These are phyloP conservation scores for Leptosomus discolor DNA, from an alignment of 2,113 vertebrate species.

Conservation along the genomic window DNA sequence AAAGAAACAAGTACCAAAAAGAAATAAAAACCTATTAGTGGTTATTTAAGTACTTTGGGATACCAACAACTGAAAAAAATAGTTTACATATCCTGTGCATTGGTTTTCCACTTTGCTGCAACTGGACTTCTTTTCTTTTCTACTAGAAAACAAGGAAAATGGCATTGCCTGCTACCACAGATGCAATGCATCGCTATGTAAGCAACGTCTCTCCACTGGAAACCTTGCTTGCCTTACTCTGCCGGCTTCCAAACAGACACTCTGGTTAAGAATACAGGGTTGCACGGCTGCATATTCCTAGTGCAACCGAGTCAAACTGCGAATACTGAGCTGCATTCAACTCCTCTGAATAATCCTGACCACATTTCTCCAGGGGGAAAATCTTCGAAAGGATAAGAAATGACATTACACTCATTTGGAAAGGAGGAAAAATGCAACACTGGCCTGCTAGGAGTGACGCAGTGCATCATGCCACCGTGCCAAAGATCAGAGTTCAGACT, in stretches of 20 bases:
- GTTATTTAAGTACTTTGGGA: constrained; percentile 10
- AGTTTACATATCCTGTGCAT: not conserved
- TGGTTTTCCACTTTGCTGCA: not conserved
- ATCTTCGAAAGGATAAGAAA: constrained; percentile 21
- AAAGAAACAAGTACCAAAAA: not conserved
- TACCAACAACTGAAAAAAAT: not conserved
- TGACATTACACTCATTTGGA: not conserved
- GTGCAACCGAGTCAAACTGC: not conserved
- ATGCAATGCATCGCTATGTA: not conserved
- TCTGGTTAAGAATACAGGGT: not conserved
- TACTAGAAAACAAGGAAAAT: constrained; percentile 7
- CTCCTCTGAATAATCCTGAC: not conserved
- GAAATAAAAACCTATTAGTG: not conserved
- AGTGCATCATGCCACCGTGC: not conserved
- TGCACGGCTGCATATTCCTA: not conserved
- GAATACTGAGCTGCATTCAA: not conserved
- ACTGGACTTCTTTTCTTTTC: not conserved
- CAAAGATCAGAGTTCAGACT: constrained; percentile 7
- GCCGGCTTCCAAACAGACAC: not conserved
- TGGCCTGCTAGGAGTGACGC: not conserved
- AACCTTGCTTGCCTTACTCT: not conserved
- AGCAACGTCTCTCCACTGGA: not conserved
- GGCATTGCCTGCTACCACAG: not conserved
- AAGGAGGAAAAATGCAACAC: not conserved
- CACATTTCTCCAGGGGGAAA: not conserved